Base-by-base conservation (phyloP, 2,113 vertebrate genomes). In the Hippocampus comes region DNA sequence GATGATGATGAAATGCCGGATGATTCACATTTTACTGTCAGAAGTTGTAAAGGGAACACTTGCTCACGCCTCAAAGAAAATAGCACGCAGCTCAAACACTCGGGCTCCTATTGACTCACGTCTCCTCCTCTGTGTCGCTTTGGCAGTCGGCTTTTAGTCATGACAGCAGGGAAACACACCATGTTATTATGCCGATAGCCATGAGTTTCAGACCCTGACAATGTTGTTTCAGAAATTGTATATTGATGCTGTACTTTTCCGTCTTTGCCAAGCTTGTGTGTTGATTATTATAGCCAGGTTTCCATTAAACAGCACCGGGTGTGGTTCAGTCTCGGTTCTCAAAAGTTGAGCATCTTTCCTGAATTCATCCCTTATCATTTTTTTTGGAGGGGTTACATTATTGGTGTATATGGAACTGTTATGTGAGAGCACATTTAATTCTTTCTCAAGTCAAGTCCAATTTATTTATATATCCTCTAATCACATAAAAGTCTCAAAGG, bases 1-100 rank as follows among this genome's bases (percentile, higher is more conserved):
- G 82, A 82, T 86, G 85, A 81, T 86, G 85, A 81, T 82, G 83
- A 88, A 89, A 84, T 78, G 63, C 65, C 74, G 67, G 81, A 88
- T 91, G 90, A 91, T 81, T 91, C 90, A 90, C 78, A 74, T 75
- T 84, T 88, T 85, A 86, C 87, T 90, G 88, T 88, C 89, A 89
- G 53, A 86, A 72, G 70, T 68, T 86, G 81, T 86, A 65, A 82
- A 81, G 78, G 69, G 43, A 87, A 78, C 9, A 5, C 75, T 81
- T 77, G 17, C 77, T 88, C 84, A 82, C 21, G 49, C 68, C 42
- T 63, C 25, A 68, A 80, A 76, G 64, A 66, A 82, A 84, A 78
- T 76, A 79, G 68, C 23, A 14, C 71, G 74, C 20, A 51, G 73
- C 64, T 74, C 73, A 48, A 71, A 42, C 51, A 48, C 25, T 1